Evolutionary conservation across 2,888 invertebrate genomes (phyloP).

Genomic region (Lamproptera curius): DNA sequence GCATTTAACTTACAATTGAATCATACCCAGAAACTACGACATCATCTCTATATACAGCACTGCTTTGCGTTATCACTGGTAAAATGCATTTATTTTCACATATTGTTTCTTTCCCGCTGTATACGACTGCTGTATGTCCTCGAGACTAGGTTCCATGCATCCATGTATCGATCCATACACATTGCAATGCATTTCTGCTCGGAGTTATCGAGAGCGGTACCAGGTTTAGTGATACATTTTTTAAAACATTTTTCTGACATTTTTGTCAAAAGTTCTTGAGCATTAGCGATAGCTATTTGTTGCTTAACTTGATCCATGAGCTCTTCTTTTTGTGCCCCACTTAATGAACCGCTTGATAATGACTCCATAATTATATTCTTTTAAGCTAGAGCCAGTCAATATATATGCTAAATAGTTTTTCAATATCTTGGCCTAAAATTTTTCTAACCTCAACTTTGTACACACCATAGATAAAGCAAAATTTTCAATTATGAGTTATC

Average conservation of each 20-base stretch:
- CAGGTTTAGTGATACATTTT: constrained; percentile 95
- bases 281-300: constrained; percentile 95
- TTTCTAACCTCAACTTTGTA: constrained; percentile 15
- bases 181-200: constrained; percentile 98
- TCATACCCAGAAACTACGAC: constrained; percentile 56
- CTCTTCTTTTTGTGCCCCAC: constrained; percentile 87
- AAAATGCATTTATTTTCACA: constrained; percentile 52
- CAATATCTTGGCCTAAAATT: background rate
- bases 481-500: background rate
- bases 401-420: constrained; percentile 17
- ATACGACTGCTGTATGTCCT: constrained; percentile 92
- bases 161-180: constrained; percentile 99
- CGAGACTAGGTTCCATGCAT: constrained; percentile 95
- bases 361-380: constrained; percentile 71
- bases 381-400: background rate
- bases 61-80: constrained; percentile 38
- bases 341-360: constrained; percentile 74
- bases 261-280: constrained; percentile 95
- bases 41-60: constrained; percentile 64
- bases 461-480: background rate
- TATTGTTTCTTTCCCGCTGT: constrained; percentile 85
- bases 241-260: constrained; percentile 98
- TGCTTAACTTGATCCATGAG: constrained; percentile 97
- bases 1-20: constrained; percentile 47
- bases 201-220: constrained; percentile 90